These are phyloP conservation scores for Aleiodes leptofemur DNA, from an alignment of 2,888 invertebrate species.

Conservation along the genomic window DNA sequence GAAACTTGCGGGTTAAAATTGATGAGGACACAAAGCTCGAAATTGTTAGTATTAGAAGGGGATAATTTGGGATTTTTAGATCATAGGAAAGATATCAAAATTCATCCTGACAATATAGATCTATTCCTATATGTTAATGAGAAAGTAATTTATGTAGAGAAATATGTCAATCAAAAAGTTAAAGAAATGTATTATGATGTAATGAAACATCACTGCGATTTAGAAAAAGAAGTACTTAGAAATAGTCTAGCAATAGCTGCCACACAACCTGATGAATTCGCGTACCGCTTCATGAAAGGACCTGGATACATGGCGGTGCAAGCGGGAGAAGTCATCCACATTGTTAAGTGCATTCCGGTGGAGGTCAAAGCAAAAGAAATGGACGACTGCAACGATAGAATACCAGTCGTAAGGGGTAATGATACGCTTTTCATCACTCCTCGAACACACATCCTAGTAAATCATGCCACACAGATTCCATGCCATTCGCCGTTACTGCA, in stretches of 20 bases:
- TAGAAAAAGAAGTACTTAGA: conserved; percentile 56
- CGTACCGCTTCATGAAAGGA: conserved; percentile 51
- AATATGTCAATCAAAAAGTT: conserved; percentile 52
- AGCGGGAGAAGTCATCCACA: conserved; percentile 57
- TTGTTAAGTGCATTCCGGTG: conserved; percentile 59
- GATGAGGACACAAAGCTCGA: conserved; percentile 52
- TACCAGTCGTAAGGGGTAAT: conserved; percentile 56
- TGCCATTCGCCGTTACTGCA: conserved; percentile 53
- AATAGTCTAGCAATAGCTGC: conserved; percentile 57
- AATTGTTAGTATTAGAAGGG: conserved; percentile 44
- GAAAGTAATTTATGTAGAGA: conserved; percentile 61
- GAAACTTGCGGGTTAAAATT: conserved; percentile 45
- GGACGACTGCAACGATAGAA: conserved; percentile 55
- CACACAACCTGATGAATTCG: conserved; percentile 57
- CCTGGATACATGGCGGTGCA: conserved; percentile 51
- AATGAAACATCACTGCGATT: conserved; percentile 53
- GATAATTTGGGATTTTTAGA: no score
- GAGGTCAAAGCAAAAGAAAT: conserved; percentile 51
- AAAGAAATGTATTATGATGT: conserved; percentile 52
- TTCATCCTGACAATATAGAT: conserved; percentile 15
- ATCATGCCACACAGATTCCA: conserved; percentile 50
- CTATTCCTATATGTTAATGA: conserved; percentile 57
- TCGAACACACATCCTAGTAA: conserved; percentile 54
- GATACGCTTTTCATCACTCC: conserved; percentile 54
- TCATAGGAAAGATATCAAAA: no score